phyloP scores from a whole-genome alignment of 2,113 vertebrate species.

The Tyrannus savana region DNA sequence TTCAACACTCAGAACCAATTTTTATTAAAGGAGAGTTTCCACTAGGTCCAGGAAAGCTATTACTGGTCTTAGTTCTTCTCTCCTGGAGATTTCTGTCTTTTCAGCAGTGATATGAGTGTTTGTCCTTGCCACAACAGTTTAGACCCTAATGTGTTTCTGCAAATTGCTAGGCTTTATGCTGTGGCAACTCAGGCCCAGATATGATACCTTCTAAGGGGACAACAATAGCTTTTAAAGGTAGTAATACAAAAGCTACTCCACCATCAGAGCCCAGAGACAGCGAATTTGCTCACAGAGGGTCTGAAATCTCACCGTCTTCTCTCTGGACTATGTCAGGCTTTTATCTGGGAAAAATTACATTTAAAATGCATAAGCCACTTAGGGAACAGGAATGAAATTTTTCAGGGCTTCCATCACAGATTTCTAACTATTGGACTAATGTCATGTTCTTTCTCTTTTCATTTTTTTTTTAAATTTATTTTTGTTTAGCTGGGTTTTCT shows the following conservation, averaged over 20 bases:
- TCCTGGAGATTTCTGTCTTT: background rate
- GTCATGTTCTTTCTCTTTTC: fast-evolving
- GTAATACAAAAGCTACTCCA: background rate
- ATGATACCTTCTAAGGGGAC: background rate
- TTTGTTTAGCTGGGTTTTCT: background rate
- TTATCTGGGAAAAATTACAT: background rate
- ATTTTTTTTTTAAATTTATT: background rate
- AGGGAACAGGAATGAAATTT: background rate
- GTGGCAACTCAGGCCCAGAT: background rate
- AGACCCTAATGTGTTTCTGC: background rate
- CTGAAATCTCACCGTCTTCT: background rate
- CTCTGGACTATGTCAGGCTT: background rate
- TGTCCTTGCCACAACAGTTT: background rate
- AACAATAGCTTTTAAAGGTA: background rate
- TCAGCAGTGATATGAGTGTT: background rate
- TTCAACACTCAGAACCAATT: background rate
- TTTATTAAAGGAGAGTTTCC: background rate
- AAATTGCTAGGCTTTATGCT: background rate
- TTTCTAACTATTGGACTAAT: background rate
- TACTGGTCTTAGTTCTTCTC: background rate
- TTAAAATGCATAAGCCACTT: background rate
- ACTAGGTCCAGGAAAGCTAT: background rate
- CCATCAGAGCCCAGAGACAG: background rate
- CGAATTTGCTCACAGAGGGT: background rate
- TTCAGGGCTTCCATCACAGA: background rate